A percentile compares a stretch with the other conserved stretches of the same genome.
Evolutionary conservation across 2,113 vertebrate species (phyloP).

Genomic region (Pica pica): DNA sequence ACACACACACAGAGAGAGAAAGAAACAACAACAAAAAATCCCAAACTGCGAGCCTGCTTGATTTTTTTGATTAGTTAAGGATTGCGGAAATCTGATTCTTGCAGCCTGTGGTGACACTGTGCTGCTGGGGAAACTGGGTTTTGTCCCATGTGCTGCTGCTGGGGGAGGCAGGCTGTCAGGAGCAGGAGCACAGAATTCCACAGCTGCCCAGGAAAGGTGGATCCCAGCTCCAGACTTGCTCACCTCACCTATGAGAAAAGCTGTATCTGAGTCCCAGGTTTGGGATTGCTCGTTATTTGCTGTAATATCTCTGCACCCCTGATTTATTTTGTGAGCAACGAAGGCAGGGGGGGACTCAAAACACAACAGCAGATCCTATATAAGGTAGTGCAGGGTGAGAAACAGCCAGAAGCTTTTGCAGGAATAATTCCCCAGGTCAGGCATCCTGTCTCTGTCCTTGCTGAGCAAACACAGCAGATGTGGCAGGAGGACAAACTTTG

Average conservation of each 20-base stretch:
- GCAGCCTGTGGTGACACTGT: background rate
- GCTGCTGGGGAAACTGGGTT: background rate
- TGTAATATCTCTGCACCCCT: background rate
- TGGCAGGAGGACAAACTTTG: background rate
- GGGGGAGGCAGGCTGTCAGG: background rate
- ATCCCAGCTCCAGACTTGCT: background rate
- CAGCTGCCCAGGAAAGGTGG: background rate
- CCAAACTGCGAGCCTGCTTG: background rate
- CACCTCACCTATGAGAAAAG: background rate
- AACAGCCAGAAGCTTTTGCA: background rate
- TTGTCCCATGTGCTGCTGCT: background rate
- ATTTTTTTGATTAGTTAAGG: background rate
- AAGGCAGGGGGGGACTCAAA: fast-evolving
- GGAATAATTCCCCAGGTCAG: background rate
- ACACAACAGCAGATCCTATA: fast-evolving
- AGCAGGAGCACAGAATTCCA: background rate
- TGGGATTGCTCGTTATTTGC: background rate
- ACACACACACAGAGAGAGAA: background rate
- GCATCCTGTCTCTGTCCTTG: background rate
- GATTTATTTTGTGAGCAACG: background rate
- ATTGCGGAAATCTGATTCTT: background rate
- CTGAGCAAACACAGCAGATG: background rate
- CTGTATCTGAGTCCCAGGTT: background rate
- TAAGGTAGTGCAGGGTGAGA: background rate
- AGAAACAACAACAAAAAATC: background rate